phyloP scores from a whole-genome alignment of 2,113 vertebrate genomes.

The Phyllopteryx taeniolatus region DNA sequence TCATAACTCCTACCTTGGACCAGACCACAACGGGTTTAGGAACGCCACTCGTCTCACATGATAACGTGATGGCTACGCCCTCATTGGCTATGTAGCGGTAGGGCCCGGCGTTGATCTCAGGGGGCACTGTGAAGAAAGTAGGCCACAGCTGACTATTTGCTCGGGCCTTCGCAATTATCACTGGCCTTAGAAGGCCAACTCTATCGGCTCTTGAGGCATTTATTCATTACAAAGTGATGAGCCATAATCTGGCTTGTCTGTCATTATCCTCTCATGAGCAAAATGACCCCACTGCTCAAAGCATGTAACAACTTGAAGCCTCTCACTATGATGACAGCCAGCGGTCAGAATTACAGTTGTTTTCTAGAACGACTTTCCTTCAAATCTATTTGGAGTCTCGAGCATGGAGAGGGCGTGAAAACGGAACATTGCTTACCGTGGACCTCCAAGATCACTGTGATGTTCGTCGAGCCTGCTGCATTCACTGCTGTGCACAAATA shows the following conservation, averaged over 20 bases:
- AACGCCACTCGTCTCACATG: constrained; percentile 75
- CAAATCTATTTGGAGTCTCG: not conserved
- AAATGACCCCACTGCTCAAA: constrained; percentile 46
- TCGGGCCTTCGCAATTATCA: constrained; percentile 30
- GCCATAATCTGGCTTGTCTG: constrained; percentile 52
- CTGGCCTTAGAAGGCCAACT: constrained; percentile 26
- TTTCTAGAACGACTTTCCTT: constrained; percentile 31
- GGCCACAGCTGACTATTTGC: constrained; percentile 60
- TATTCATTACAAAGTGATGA: constrained; percentile 65
- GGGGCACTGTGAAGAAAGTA: constrained; percentile 77
- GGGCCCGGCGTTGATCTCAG: constrained; percentile 80
- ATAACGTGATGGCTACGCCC: constrained; percentile 74
- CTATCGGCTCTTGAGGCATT: constrained; percentile 41
- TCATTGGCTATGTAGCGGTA: constrained; percentile 78
- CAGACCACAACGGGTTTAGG: constrained; percentile 81
- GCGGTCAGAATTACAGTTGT: constrained; percentile 38
- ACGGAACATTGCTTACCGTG: constrained; percentile 65
- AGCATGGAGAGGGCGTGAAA: not conserved
- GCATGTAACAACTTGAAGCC: constrained; percentile 42
- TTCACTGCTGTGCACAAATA: constrained; percentile 85
- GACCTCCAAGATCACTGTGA: constrained; percentile 75
- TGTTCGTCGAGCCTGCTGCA: constrained; percentile 72
- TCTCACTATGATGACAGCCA: constrained; percentile 49
- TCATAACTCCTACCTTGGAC: constrained; percentile 79
- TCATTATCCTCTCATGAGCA: constrained; percentile 46